Conservation (phyloP, 2,113 vertebrate species). For the Proteles cristata region DNA sequence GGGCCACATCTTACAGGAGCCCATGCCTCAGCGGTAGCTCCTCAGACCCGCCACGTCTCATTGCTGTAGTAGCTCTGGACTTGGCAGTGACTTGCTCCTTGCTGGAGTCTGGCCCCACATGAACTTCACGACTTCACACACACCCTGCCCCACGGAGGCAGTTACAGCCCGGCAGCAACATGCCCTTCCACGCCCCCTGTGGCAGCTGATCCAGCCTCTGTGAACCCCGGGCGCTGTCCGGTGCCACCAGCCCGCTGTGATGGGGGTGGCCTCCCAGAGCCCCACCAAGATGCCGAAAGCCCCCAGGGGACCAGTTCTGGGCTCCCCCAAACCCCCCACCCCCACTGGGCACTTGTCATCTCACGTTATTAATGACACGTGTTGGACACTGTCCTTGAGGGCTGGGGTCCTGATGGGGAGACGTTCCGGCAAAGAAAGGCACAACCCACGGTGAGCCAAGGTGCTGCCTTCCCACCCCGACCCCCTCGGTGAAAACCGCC, state of each 20-base stretch:
- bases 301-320: accelerated
- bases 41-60: accelerated
- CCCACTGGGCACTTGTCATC: accelerated
- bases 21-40: accelerated
- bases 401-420: accelerated
- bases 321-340: accelerated
- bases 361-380: accelerated
- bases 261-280: not conserved
- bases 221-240: accelerated
- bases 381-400: accelerated
- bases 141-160: not conserved
- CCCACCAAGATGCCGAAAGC: accelerated
- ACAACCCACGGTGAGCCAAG: accelerated
- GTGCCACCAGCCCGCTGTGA: accelerated
- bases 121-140: not conserved
- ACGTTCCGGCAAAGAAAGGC: not conserved
- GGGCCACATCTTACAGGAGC: not conserved
- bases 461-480: accelerated
- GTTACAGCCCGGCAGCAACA: accelerated
- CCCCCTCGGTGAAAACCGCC: accelerated
- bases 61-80: accelerated
- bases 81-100: not conserved
- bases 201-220: not conserved
- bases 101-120: not conserved
- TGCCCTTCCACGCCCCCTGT: not conserved